These are phyloP conservation scores for Cabera pusaria DNA, from an alignment of 2,888 invertebrate genomes.

Conservation along the genomic window DNA sequence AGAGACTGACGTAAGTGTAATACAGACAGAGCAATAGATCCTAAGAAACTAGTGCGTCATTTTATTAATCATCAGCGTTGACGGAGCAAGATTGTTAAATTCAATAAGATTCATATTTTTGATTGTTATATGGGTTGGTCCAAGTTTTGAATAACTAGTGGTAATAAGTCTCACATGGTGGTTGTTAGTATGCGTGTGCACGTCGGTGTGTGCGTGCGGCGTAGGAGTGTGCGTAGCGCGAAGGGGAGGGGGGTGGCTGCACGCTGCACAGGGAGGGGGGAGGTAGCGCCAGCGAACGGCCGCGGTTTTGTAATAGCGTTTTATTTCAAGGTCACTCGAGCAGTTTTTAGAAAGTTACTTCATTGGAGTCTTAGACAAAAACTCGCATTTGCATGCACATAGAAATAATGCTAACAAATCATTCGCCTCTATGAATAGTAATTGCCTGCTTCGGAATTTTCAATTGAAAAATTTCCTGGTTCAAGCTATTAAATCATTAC, in stretches of 20 bases:
- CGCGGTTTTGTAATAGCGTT: constrained; percentile 81
- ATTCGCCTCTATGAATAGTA: constrained; percentile 6
- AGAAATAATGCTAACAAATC: constrained; percentile 15
- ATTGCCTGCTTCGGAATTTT: constrained; percentile 14
- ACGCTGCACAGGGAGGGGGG: constrained; percentile 49
- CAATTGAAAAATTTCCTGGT: constrained; percentile 37
- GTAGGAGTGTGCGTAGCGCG: constrained; percentile 62
- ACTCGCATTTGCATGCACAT: constrained; percentile 37
- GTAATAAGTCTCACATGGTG: constrained; percentile 29
- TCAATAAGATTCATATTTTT: constrained; percentile 29
- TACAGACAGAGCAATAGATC: too few species aligned
- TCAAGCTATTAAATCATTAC: constrained; percentile 31
- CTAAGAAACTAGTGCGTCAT: constrained; percentile 41
- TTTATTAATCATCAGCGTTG: constrained; percentile 38
- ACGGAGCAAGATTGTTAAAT: constrained; percentile 30
- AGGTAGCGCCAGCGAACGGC: constrained; percentile 70
- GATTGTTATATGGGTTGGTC: constrained; percentile 50
- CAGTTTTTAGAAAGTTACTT: constrained; percentile 83
- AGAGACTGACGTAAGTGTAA: constrained; percentile 34
- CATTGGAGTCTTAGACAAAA: constrained; percentile 67
- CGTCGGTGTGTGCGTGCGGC: constrained; percentile 42
- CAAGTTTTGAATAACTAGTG: constrained; percentile 65
- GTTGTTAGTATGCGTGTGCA: constrained; percentile 46
- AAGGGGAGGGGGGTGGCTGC: constrained; percentile 48
- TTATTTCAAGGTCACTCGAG: constrained; percentile 82